Conservation (phyloP, 2,888 invertebrate species). For the Ernsta delagoae region DNA sequence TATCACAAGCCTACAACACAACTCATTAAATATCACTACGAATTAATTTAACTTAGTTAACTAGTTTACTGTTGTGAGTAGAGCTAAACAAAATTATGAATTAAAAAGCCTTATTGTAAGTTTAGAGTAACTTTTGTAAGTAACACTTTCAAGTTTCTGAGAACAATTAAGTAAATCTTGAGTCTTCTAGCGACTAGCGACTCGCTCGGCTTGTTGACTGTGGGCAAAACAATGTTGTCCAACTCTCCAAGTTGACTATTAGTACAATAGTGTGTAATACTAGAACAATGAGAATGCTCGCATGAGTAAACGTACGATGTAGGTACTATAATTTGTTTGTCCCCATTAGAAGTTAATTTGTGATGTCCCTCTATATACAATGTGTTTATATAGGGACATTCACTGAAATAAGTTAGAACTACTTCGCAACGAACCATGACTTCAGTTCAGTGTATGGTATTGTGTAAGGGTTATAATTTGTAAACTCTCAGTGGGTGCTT, state of each 20-base stretch:
- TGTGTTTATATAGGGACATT: too few species aligned
- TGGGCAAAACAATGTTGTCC: not conserved
- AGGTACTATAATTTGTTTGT: not conserved
- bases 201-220: slow-evolving; percentile 4
- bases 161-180: slow-evolving; percentile 4
- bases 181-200: not conserved
- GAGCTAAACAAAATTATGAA: not conserved
- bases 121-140: not conserved
- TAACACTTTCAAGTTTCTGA: not conserved
- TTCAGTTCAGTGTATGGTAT: too few species aligned
- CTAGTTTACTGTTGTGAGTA: too few species aligned
- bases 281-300: not conserved
- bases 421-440: too few species aligned
- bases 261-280: not conserved
- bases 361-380: not conserved
- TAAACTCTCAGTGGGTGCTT: too few species aligned
- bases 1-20: too few species aligned
- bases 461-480: too few species aligned
- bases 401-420: too few species aligned
- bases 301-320: not conserved
- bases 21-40: too few species aligned
- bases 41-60: too few species aligned
- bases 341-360: not conserved
- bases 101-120: not conserved
- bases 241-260: slow-evolving; percentile 1